Evolutionary conservation across 2,888 invertebrate species (phyloP), one percentile per base, ranked within the genome.

Genomic region (Parnassius smintheus): DNA sequence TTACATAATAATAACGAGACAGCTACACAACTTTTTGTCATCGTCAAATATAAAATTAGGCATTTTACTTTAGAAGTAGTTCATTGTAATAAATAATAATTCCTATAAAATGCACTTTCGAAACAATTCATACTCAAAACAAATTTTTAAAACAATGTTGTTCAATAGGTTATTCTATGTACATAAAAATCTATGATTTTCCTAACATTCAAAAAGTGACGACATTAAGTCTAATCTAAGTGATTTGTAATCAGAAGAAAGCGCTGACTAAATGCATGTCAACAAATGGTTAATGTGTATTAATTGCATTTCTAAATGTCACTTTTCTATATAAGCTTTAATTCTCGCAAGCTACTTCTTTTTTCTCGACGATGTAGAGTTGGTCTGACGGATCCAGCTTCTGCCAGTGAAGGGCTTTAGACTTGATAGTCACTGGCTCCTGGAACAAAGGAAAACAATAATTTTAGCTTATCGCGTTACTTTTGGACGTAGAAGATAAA

Each of bases 321-420:
- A 45, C 59, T 49, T 64, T 57, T 8, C 52, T 59, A 22, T 64
- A 56, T 7, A 22, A 18, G n/a, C 72, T 65, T 35, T 82, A 83
- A 44, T 73, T 81, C 45, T 70, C 71, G 53, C 76, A 73, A 11
- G 79, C 78, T 2, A 59, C 65, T 41, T 74, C 71, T 8, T 77
- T 70, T 55, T 79, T 78, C 22, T 73, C 78, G 0, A 86, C 86
- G 64, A 85, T 85, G 80, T 85, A 91, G 48, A 91, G 84, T 1
- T 92, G 90, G 68, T 92, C 92, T 0, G 90, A 86, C 0, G 90
- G 81, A 63, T 82, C 75, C 61, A 91, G 72, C 70, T 86, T 91
- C 76, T 88, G 79, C 92, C 92, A 92, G n/a, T 78, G 83, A 13
- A 91, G 76, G 45, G 78, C 76, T 73, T 92, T 92, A 2, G 91